These are phyloP conservation scores for Rousettus leschenaultii DNA, from an alignment of 2,113 vertebrate genomes.

Conservation along the genomic window DNA sequence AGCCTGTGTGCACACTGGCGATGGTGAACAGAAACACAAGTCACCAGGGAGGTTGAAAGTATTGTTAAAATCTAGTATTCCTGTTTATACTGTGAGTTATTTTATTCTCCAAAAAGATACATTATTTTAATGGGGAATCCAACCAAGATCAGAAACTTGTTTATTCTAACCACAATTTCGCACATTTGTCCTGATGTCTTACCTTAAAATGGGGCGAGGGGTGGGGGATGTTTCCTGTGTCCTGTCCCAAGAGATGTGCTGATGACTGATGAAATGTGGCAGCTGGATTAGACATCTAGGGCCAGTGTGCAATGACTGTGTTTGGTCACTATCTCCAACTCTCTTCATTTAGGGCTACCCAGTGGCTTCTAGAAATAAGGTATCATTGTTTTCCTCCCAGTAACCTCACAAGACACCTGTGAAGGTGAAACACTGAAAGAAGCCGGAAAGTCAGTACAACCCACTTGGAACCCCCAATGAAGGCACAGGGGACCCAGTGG, in stretches of 20 bases:
- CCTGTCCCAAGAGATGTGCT: neutral
- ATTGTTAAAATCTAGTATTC: neutral
- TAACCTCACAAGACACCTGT: neutral
- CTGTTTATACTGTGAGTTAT: neutral
- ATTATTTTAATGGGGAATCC: neutral
- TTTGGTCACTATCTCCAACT: neutral
- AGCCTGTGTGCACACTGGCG: neutral
- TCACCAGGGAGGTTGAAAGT: neutral
- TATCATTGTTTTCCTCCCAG: neutral
- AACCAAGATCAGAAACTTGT: neutral
- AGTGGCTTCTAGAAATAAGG: neutral
- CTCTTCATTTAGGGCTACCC: fast-evolving
- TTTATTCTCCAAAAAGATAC: neutral
- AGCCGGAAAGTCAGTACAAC: neutral
- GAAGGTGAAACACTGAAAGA: neutral
- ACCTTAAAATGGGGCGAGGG: neutral
- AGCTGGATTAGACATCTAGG: neutral
- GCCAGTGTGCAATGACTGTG: fast-evolving
- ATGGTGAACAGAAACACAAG: neutral
- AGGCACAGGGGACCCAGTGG: neutral
- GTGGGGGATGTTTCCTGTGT: neutral
- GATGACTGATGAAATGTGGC: neutral
- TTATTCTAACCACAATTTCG: neutral
- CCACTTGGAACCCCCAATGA: neutral
- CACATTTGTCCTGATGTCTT: neutral